Base-by-base conservation (phyloP, 2,888 invertebrate species). In the Sepioteuthis lessoniana region DNA sequence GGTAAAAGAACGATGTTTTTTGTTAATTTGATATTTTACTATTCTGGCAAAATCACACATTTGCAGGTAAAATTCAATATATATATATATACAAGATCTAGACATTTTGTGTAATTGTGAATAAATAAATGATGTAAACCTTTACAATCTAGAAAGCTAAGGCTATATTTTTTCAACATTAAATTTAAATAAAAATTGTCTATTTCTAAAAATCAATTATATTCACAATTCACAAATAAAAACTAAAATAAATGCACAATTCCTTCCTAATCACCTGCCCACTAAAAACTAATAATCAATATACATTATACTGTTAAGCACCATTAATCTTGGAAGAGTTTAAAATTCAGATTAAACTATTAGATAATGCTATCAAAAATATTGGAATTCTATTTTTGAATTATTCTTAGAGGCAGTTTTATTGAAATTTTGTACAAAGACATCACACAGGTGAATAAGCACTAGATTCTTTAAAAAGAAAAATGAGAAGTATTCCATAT, bases 271-370 rank as follows among this genome's bases (percentile, higher is more conserved):
- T 76, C 76, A 76, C 76, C 76, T 76, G 76, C 13, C 16, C 76
- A n/a, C n/a, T 35, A 76, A 76, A 76, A n/a, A 13, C 7, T 31
- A 76, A 31, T 60, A 35, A 76, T 76, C n/a, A 76, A 35, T 76
- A 76, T 76, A 76, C n/a, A 76, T 35, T 76, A 13, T 8, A 46
- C 25, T 46, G 31, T 93, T 47, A 35, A 55, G 35, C 47, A 31
- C 35, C 55, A 93, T 42, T 93, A 47, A 47, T 50, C 93, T 50
- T 35, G 93, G 38, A 93, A n/a, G 37, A 50, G 37, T 50, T 50
- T 93, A 91, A 31, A 46, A 50, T 93, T 93, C 21, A 93, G 55
- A 50, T 93, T 21, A 93, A 42, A 35, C 93, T 93, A 93, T 46
- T 47, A 31, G n/a, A 3, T 37, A 37, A 93, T 46, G 42, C 42